Base-by-base conservation (phyloP, 2,888 invertebrate genomes). In the Folsomia candida region DNA sequence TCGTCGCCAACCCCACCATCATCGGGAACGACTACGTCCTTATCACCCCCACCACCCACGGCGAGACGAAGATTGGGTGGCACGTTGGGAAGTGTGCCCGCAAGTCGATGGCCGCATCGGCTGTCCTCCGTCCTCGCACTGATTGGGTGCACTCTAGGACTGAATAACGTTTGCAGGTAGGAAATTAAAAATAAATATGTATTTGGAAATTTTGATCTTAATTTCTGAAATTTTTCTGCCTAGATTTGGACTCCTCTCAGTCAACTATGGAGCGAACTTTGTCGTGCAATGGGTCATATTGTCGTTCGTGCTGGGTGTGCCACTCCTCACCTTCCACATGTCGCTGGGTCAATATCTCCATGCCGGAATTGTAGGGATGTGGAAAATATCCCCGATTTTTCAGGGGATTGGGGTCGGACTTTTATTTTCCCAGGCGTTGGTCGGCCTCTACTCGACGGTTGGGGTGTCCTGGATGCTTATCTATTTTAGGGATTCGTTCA, bases 381-480 rank as follows among this genome's bases (percentile, higher is more conserved):
- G 94, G 94, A 88, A 88, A 81, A 93, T 94, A 81, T 94, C 94
- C 68, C 95, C 95, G 0, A 88, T 94, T 79, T 94, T 94, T 82
- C 91, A 92, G 85, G 94, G 95, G 2, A 91, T 94, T 24, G 94
- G 94, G 22, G 89, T 94, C 66, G 89, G 93, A 0, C 83, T 94
- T 77, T 86, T 94, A 25, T 83, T 91, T 70, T 88, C 90, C 4
- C 94, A 94, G 82, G 90, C 90, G 3, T 85, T 92, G 63, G 88
- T 93, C 78, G 93, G 94, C 66, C 87, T 93, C 77, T 94, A 94
- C 85, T 93, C 93, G 81, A 90, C 93, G 68, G 88, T 94, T 37
- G 92, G 93, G 2, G 87, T 94, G n/a, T 91, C 93, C 1, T 95
- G 94, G 94, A 88, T 94, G 84, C 89, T 94, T 80, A 90, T 93